A percentile compares a stretch with the other conserved stretches of the same genome.
Conservation (phyloP, 2,797 vertebrate genomes). For the Perodicticus potto region DNA sequence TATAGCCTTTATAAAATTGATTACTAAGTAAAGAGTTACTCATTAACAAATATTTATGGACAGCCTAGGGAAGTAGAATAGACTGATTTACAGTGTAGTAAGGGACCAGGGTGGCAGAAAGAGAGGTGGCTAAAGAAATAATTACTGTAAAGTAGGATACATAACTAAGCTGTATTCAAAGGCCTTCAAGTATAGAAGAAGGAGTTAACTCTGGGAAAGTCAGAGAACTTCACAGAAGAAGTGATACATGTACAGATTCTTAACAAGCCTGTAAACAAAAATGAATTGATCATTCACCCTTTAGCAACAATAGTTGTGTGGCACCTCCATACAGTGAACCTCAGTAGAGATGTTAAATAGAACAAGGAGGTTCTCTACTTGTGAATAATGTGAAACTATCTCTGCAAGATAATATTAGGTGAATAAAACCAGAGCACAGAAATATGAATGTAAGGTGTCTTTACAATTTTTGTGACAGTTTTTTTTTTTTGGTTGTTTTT, state of each 20-base stretch:
- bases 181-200: not conserved
- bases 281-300: not conserved
- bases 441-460: not conserved
- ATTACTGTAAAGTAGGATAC: not conserved
- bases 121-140: not conserved
- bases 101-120: not conserved
- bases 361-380: conserved; percentile 20
- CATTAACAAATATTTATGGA: conserved; percentile 41
- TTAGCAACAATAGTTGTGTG: not conserved
- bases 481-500: no score
- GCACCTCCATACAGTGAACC: not conserved
- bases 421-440: conserved; percentile 42
- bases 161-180: not conserved
- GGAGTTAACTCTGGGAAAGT: conserved; percentile 14
- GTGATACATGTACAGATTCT: not conserved
- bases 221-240: not conserved
- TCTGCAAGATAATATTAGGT: conserved; percentile 25
- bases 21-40: conserved; percentile 52
- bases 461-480: not conserved
- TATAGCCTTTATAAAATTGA: conserved; percentile 22
- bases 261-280: conserved; percentile 47
- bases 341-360: conserved; percentile 17
- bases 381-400: not conserved
- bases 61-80: not conserved
- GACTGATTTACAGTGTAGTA: not conserved